These are phyloP conservation scores for Drosophila repletoides DNA, from an alignment of 1,140 invertebrate species.

Conservation along the genomic window DNA sequence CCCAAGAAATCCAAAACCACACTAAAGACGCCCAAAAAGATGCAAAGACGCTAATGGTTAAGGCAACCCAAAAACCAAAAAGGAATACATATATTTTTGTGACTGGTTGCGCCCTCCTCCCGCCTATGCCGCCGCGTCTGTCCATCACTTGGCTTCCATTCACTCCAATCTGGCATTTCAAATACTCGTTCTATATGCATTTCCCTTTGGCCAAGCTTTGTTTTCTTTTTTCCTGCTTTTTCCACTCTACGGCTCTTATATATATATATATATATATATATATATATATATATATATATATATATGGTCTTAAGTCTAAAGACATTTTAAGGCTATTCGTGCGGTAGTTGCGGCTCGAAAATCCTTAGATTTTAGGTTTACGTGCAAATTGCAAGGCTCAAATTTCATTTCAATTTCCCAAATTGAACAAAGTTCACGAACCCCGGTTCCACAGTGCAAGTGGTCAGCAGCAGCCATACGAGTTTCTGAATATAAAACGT, in stretches of 20 bases:
- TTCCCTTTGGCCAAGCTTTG: conserved; percentile 38
- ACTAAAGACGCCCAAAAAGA: conserved; percentile 74
- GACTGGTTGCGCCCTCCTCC: conserved; percentile 22
- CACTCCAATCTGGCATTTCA: conserved; percentile 34
- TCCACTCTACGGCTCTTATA: conserved; percentile 38
- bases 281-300: background rate
- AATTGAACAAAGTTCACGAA: conserved; percentile 37
- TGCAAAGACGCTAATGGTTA: conserved; percentile 55
- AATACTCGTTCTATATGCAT: conserved; percentile 36
- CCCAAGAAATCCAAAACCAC: conserved; percentile 80
- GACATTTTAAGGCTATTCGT: conserved; percentile 71
- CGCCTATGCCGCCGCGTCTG: background rate
- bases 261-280: background rate
- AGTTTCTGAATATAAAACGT: no score
- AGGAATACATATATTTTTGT: conserved; percentile 50
- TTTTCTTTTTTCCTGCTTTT: conserved; percentile 49
- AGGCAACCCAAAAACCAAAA: conserved; percentile 36
- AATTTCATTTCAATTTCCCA: conserved; percentile 75
- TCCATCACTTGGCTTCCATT: conserved; percentile 25
- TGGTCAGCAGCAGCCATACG: conserved; percentile 17
- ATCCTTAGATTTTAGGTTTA: conserved; percentile 66
- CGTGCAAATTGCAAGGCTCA: conserved; percentile 74
- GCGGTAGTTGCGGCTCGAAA: conserved; percentile 49
- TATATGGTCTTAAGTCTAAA: conserved; percentile 41
- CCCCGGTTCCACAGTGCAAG: conserved; percentile 16